phyloP scores from a whole-genome alignment of 1,140 invertebrate species.

The Heterodera schachtii region DNA sequence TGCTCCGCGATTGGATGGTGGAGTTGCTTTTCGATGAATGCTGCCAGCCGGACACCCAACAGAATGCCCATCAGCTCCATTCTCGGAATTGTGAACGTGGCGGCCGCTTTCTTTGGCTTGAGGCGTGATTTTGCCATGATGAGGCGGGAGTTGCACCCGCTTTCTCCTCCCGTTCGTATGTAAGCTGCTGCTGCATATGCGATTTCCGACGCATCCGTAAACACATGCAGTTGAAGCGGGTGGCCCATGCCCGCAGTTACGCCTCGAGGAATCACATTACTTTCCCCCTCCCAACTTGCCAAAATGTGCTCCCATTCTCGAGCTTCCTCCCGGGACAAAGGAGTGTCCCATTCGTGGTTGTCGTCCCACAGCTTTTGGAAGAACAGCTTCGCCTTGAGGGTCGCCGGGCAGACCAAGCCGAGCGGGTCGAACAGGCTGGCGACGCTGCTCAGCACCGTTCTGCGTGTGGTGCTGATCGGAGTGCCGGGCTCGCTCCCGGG shows the following conservation, averaged over 20 bases:
- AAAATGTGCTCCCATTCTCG: constrained; percentile 1
- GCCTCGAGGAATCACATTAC: background rate
- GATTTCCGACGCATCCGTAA: constrained; percentile 13
- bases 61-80: constrained; percentile 6
- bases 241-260: background rate
- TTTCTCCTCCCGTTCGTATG: background rate
- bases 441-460: background rate
- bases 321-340: background rate
- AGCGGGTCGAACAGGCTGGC: constrained; percentile 20
- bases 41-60: background rate
- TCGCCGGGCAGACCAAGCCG: background rate
- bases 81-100: constrained; percentile 1
- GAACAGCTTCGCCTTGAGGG: constrained; percentile 16
- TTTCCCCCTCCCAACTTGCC: background rate
- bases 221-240: background rate
- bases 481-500: background rate
- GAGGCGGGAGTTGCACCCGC: background rate
- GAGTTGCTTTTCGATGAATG: constrained; percentile 10
- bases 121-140: background rate
- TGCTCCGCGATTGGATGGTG: background rate
- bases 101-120: background rate
- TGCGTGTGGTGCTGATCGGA: background rate
- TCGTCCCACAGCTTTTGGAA: constrained; percentile 28
- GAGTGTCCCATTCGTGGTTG: constrained; percentile 7
- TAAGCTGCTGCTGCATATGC: constrained; percentile 12